Evolutionary conservation across 2,888 invertebrate species (phyloP).

Genomic region (Baccha elongata): DNA sequence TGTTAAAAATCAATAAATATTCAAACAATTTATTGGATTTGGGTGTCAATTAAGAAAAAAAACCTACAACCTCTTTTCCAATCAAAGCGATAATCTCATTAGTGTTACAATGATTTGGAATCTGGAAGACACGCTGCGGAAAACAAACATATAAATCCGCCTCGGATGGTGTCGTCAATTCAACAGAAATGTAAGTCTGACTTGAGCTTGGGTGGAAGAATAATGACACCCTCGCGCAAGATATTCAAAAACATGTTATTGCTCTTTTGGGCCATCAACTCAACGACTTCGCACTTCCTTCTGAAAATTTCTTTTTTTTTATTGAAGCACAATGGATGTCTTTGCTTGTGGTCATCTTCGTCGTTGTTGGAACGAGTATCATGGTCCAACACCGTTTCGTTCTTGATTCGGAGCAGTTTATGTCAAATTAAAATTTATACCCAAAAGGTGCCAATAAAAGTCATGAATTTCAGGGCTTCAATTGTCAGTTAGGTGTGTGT

Average conservation of each 20-base stretch:
- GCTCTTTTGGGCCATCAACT: not conserved
- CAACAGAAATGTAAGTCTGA: slow-evolving; percentile 39
- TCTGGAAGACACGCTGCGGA: slow-evolving; percentile 18
- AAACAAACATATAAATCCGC: slow-evolving; percentile 38
- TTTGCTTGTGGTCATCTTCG: slow-evolving; percentile 6
- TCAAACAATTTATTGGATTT: not conserved
- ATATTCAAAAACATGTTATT: slow-evolving; percentile 59
- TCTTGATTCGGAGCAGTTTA: slow-evolving; percentile 58
- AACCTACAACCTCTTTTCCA: not conserved
- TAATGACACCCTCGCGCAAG: slow-evolving; percentile 63
- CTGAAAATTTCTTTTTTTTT: slow-evolving; percentile 8
- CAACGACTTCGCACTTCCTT: slow-evolving; percentile 7
- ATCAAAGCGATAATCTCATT: slow-evolving; percentile 45
- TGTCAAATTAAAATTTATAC: slow-evolving; percentile 73
- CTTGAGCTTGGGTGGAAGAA: slow-evolving; percentile 30
- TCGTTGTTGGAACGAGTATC: not conserved
- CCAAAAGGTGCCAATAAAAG: slow-evolving; percentile 71
- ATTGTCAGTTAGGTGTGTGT: slow-evolving; percentile 16
- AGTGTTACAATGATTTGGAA: slow-evolving; percentile 33
- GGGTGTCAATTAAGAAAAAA: slow-evolving; percentile 49
- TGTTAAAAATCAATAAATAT: not conserved
- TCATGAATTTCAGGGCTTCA: slow-evolving; percentile 41
- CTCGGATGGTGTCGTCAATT: slow-evolving; percentile 50
- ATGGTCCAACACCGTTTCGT: slow-evolving; percentile 6
- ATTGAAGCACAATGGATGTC: slow-evolving; percentile 52